Base-by-base conservation (phyloP, 2,113 vertebrate species). In the Pterocles burchelli region DNA sequence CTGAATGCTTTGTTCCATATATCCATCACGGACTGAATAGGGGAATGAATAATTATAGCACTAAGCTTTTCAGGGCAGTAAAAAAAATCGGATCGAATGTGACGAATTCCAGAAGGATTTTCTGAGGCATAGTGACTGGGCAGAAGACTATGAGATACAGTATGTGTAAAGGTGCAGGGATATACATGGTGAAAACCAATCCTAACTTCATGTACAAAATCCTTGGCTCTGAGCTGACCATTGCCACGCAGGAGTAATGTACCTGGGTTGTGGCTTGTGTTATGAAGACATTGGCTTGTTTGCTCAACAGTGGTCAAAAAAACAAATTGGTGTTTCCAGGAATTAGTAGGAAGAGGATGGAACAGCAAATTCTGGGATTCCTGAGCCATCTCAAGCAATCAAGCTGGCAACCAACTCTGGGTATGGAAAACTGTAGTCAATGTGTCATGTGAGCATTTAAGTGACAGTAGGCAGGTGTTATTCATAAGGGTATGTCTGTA, bases 401-500 rank as follows among this genome's bases (percentile, higher is more conserved):
- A 68, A 48, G 21, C 11, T 31, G 26, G 31, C 5, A 54, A 26
- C 5, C 4, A 26, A 1, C 17, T 55, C 0, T 2, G 13, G 17
- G 13, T 58, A 57, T 51, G 29, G 45, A 63, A 78, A 89, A n/a
- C 26, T 90, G 7, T 22, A 38, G 31, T 86, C 36, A 61, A 54
- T 26, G 4, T 79, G n/a, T 76, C 17, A 5, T 25, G 31, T 43
- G n/a, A 79, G 13, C 36, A 57, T 36, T 59, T 70, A 55, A 55
- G 10, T 67, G 45, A 43, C 1, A 3, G 36, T 71, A 41, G 66
- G 29, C 31, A 65, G 26, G 7, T 79, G 29, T 72, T 59, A 19
- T 13, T 43, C 12, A 0, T 63, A 38, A 46, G 18, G 16, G 1
- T 57, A 8, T 49, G 15, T 36, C 55, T 57, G 0, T 49, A 36